These are phyloP conservation scores for Mesorhabditis sp. DNA, from an alignment of 2,888 invertebrate species.

Conservation along the genomic window DNA sequence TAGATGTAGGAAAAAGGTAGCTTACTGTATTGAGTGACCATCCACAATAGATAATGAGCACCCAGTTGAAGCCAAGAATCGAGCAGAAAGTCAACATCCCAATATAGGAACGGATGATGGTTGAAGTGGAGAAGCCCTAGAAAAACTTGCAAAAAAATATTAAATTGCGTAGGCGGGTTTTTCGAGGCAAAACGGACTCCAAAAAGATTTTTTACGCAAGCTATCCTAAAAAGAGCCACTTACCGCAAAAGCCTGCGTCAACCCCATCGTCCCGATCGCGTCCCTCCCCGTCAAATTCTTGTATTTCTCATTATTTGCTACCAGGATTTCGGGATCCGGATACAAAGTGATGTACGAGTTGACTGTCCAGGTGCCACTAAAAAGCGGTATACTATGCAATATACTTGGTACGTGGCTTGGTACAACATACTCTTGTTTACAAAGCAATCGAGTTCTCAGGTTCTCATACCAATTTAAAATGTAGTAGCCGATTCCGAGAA, in stretches of 20 bases:
- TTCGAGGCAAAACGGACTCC: too few species aligned
- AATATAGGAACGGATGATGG: neutral
- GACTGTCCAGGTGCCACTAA: neutral
- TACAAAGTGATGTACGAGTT: neutral
- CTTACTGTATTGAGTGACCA: neutral
- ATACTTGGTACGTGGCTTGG: neutral
- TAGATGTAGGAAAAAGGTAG: too few species aligned
- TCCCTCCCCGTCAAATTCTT: neutral
- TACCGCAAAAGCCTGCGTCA: neutral
- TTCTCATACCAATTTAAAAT: neutral
- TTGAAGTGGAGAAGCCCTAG: neutral
- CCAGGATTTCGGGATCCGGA: neutral
- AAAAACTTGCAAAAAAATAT: too few species aligned
- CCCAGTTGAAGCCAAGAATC: neutral
- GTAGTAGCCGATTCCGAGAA: neutral
- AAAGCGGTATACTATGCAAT: neutral
- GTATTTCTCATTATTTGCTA: neutral
- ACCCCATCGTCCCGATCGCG: neutral
- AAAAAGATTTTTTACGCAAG: too few species aligned
- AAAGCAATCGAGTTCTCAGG: too few species aligned
- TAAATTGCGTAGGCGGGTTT: too few species aligned
- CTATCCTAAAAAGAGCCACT: too few species aligned
- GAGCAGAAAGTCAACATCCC: constrained; percentile 1
- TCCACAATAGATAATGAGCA: neutral
- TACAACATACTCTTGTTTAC: neutral